Evolutionary conservation across 1,140 invertebrate species (phyloP), one percentile per base, ranked within the genome.

Genomic region (Drosophila bifasciata): DNA sequence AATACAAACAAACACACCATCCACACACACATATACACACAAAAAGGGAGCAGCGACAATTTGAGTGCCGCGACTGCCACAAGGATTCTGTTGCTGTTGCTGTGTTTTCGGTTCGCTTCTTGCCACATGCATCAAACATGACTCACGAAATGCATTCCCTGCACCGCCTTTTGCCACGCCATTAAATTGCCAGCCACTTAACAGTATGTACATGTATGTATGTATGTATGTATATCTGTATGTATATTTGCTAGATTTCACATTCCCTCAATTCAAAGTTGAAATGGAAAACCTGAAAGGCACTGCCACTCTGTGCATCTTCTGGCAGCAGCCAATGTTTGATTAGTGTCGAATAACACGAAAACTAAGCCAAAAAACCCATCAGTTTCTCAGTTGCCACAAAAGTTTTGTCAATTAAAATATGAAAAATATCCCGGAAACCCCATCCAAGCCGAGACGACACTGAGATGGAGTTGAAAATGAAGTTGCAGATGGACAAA

Each of bases 391-490:
- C 74, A 70, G 63, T 81, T 86, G 77, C 68, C 76, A n/a, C 73
- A 86, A 86, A 86, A 86, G 68, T 86, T 86, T 86, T 86, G 81
- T 86, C 81, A 86, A 86, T 86, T 86, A 86, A 86, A 86, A 86
- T 86, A 81, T 86, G 81, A 86, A 81, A 86, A 86, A 86, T 86
- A 86, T 68, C 68, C 48, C n/a, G 19, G 40, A 19, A n/a, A 56
- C 44, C 59, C 60, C 71, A 75, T 58, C 41, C 70, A 63, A 5
- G 5, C 13, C 21, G 25, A 28, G 36, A 50, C 16, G 59, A 46
- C 57, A 36, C 3, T 11, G 3, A 36, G 52, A 57, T 21, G 48
- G 21, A 36, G 48, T 17, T 32, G n/a, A 41, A 60, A 43, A 1
- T 23, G 41, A 15, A 49, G 39, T 15, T 46, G 11, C 2, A 52